Percentiles rank a stretch among this genome's conserved stretches.
Conservation (phyloP, 1,140 invertebrate genomes). For the Teleogryllus occipitalis region DNA sequence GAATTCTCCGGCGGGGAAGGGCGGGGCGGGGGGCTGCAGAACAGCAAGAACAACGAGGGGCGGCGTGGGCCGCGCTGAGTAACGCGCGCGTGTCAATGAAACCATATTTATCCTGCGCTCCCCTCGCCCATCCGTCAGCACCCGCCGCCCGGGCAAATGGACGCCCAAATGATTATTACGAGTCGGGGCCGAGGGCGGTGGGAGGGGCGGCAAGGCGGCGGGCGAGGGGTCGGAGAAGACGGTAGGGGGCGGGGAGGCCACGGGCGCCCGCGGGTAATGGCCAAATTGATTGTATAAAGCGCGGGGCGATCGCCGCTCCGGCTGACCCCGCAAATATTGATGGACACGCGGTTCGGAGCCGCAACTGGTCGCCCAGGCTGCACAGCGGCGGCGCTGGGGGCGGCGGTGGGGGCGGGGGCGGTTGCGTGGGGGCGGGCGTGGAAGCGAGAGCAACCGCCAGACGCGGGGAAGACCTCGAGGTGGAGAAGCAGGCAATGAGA, state of each 20-base stretch:
- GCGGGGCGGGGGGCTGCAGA: too few species aligned
- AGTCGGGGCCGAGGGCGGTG: too few species aligned
- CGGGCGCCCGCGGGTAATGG: not conserved
- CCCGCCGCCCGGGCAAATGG: not conserved
- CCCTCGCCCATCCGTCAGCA: not conserved
- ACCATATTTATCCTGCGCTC: conserved; percentile 1
- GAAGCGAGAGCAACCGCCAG: too few species aligned
- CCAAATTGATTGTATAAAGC: not conserved
- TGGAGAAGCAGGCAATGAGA: too few species aligned
- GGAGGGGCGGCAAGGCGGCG: too few species aligned
- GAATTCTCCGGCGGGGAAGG: too few species aligned
- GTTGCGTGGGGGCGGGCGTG: too few species aligned
- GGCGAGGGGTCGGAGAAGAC: too few species aligned
- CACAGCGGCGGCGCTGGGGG: too few species aligned
- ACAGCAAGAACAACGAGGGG: not conserved
- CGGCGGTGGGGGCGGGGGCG: too few species aligned
- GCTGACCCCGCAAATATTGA: not conserved
- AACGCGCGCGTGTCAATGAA: not conserved
- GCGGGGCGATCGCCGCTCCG: too few species aligned
- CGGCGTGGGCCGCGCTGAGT: not conserved
- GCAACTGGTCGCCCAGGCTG: not conserved
- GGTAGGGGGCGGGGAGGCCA: not conserved
- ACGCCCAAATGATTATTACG: conserved; percentile 4
- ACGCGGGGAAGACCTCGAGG: too few species aligned
- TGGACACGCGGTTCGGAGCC: not conserved